Base-by-base conservation (phyloP, 53 echinoderm and acorn worm genomes). In the Holothuria leucospilota region DNA sequence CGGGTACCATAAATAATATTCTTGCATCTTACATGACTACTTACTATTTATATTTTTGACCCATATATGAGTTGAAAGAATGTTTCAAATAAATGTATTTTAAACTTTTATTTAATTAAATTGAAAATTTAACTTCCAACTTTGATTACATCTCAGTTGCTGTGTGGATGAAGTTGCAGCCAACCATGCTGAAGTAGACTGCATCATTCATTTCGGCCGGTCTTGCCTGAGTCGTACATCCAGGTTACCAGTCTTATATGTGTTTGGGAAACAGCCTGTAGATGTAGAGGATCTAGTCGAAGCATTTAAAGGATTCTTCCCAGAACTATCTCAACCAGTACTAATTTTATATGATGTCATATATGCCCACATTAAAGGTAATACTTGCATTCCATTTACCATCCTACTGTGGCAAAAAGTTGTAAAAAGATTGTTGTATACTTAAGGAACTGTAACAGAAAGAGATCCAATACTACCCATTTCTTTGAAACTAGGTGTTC, bases 161-260 rank as follows among this genome's bases (percentile, higher is more conserved):
- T 98, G 98, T 88, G 98, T 98, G 13, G 98, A 98, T 85, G 98
- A 98, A 71, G 81, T 98, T 27, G 95, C 98, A 29, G 94, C 95
- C 12, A 84, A 95, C 70, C 98, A 98, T 92, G 90, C 67, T 46
- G 93, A 88, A 27, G 93, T 93, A 29, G 95, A 98, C 81, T 70
- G 92, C 30, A 90, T 98, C 87, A 98, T 98, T 81, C 98, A 98
- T 85, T 98, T 85, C 77, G 98, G 98, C 34, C 78, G 85, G 42
- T 87, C 98, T 2, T 98, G 98, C 69, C 93, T 98, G 70, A 98
- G 98, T 81, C 89, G 89, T 4, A 95, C 95, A 63, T 71, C 86
- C 4, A 90, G 98, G 41, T 83, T 95, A 24, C 95, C 98, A 20
- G 98, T 98, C 16, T 92, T 98, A 29, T 90, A 90, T 51, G 85